Evolutionary conservation across 35 echinoderm and acorn worm species (phyloP).

Genomic region (Lytechinus pictus): DNA sequence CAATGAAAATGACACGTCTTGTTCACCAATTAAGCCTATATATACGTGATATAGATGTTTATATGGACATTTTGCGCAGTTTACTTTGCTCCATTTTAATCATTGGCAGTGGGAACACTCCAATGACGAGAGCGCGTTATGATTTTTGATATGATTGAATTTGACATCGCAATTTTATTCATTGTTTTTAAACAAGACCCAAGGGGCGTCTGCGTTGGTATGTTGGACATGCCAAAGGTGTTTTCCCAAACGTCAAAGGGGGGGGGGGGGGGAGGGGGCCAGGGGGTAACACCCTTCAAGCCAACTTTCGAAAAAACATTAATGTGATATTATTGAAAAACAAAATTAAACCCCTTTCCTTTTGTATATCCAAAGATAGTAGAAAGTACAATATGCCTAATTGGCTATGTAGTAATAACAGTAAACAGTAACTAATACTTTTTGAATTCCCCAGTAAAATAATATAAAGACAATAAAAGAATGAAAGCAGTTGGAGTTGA

Average conservation of each 20-base stretch:
- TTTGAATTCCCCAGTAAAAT: not conserved
- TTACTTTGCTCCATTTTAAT: not conserved
- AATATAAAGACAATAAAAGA: not conserved
- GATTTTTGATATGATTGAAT: not conserved
- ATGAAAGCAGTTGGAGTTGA: not conserved
- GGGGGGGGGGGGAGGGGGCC: too few species aligned
- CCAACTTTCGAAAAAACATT: too few species aligned
- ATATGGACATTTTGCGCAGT: not conserved
- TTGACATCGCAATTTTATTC: slow-evolving; percentile 5
- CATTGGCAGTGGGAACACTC: not conserved
- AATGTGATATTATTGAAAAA: too few species aligned
- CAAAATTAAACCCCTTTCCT: too few species aligned
- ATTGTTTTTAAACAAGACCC: slow-evolving; percentile 11
- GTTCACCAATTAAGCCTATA: not conserved
- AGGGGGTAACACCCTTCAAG: too few species aligned
- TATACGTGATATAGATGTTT: not conserved
- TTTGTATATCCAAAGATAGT: too few species aligned
- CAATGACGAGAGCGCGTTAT: not conserved
- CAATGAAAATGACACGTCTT: not conserved
- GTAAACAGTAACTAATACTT: too few species aligned
- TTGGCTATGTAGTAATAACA: too few species aligned
- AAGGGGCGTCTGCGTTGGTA: not conserved
- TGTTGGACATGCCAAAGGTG: not conserved
- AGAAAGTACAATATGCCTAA: too few species aligned
- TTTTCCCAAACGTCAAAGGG: not conserved